Evolutionary conservation across 2,113 vertebrate species (phyloP), one percentile per base, ranked within the genome.

Genomic region (Pelvicachromis taeniatus): DNA sequence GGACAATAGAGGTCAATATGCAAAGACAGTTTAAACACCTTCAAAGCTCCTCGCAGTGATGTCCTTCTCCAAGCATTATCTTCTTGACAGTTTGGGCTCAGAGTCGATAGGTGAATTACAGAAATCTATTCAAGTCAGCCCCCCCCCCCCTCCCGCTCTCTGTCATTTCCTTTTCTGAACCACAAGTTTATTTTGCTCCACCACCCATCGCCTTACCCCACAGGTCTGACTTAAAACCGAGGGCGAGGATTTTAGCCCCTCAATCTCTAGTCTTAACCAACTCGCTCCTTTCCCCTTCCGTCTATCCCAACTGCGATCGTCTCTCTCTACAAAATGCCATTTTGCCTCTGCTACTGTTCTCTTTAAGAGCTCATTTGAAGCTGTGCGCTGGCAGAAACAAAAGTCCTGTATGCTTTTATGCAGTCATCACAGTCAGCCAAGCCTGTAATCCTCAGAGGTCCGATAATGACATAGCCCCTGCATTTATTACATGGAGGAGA

Each of bases 381-480:
- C 92, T 94, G 93, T 80, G 85, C 83, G 77, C 93, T 87, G 90
- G 89, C 89, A 92, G 94, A 95, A 95, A 96, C 94, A 95, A 95
- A 96, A 95, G 94, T 94, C 93, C 93, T 92, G 94, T 91, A 91
- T 93, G 94, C 93, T 96, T 96, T 96, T 96, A 95, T 96, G 95
- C 95, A 95, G 96, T 94, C 95, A 95, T 96, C 95, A 95, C 95
- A 96, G 94, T 93, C 95, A 95, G 95, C 94, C 95, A 95, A 95
- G 95, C 95, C 95, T 95, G 95, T 96, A 96, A 96, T 96, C 95
- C 95, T 96, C 95, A 88, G 94, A 93, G 94, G 95, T 94, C 93
- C 92, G 94, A 95, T 96, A 96, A 96, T 96, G 96, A 96, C 95
- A 96, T 94, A 95, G 94, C 91, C 94, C 94, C 95, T 96, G 95